These are phyloP conservation scores for Abscondita cerata DNA, from an alignment of 2,888 invertebrate genomes.

Conservation along the genomic window DNA sequence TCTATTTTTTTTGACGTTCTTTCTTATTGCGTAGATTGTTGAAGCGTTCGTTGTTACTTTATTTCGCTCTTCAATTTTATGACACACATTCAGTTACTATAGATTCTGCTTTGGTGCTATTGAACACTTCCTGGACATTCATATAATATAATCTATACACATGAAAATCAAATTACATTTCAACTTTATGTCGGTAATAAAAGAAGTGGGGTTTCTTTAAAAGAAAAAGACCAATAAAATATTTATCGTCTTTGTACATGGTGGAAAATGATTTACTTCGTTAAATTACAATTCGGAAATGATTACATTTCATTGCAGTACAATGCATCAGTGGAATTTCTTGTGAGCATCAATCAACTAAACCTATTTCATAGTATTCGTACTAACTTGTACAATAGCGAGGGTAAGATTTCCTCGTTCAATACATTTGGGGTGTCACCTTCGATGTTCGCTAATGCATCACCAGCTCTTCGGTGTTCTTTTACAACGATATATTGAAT, in stretches of 20 bases:
- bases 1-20: slow-evolving; percentile 24
- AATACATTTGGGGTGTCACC: slow-evolving; percentile 51
- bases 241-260: not conserved
- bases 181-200: not conserved
- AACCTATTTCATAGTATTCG: slow-evolving; percentile 40
- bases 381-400: slow-evolving; percentile 28
- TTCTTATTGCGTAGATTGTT: slow-evolving; percentile 16
- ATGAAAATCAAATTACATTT: not conserved
- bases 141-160: not conserved
- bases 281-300: too few relatives aligned
- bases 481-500: slow-evolving; percentile 27
- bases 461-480: slow-evolving; percentile 37
- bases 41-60: slow-evolving; percentile 10
- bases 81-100: slow-evolving; percentile 8
- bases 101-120: not conserved
- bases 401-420: slow-evolving; percentile 36
- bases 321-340: slow-evolving; percentile 38
- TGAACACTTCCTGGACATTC: not conserved
- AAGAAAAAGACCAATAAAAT: not conserved
- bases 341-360: slow-evolving; percentile 47
- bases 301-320: slow-evolving; percentile 4
- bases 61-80: slow-evolving; percentile 12
- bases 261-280: not conserved
- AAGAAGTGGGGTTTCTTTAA: not conserved
- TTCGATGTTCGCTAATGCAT: slow-evolving; percentile 52